Conservation (phyloP, 2,113 vertebrate species). For the rat (Rattus norvegicus) region DNA sequence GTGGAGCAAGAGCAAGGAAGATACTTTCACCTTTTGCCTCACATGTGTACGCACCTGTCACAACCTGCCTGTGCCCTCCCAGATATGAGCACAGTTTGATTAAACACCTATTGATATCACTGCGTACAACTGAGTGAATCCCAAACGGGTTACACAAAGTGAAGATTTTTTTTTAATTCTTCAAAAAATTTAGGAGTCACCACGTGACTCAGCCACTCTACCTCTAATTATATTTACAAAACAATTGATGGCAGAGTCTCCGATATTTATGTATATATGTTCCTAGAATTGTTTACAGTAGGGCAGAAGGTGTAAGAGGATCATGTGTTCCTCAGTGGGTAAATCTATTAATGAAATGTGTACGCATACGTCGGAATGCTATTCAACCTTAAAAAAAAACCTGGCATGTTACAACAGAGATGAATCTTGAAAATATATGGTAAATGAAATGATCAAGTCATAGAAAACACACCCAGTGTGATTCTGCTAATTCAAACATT, state of each 20-base stretch:
- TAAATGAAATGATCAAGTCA: not conserved
- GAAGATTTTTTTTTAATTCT: not conserved
- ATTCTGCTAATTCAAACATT: not conserved
- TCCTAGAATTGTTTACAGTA: not conserved
- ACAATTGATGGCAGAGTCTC: not conserved
- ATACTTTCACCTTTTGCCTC: not conserved
- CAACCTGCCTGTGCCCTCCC: not conserved
- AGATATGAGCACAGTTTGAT: not conserved
- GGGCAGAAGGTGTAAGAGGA: not conserved
- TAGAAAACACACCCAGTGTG: not conserved
- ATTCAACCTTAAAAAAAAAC: not conserved
- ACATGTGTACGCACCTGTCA: not conserved
- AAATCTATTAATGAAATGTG: conserved; percentile 15
- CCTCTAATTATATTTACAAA: not conserved
- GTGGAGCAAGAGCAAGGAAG: not conserved
- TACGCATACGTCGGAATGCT: not conserved
- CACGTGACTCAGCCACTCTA: not conserved
- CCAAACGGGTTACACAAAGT: not conserved
- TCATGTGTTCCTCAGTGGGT: not conserved
- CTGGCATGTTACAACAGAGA: not conserved
- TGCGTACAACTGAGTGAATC: not conserved
- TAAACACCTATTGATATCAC: not conserved
- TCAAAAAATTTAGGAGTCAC: conserved; percentile 24
- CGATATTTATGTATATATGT: not conserved
- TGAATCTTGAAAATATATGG: not conserved